Evolutionary conservation across 64 coral and sea anemone genomes (phyloP), one percentile per base, ranked within the genome.

Genomic region (Actinia tenebrosa): DNA sequence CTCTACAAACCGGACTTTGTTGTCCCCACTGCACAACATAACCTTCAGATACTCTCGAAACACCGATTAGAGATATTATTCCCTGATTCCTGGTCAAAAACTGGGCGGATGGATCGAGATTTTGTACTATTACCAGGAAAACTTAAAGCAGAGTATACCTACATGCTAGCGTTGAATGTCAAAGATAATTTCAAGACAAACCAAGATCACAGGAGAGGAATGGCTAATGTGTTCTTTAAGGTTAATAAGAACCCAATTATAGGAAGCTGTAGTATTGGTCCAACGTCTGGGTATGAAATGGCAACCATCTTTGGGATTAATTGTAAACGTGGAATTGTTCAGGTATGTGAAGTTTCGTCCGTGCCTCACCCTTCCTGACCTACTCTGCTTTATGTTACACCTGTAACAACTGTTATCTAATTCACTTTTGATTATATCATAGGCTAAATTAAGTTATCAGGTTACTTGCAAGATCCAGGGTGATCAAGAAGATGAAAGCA

Each of bases 211-310:
- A 85, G 60, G 26, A 55, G 53, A 85, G 83, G 83, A 22, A 85
- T 85, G 83, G 83, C 83, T 4, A 85, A 64, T 85, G 53, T 85
- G 16, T 61, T 85, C 56, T 85, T 85, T 16, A 61, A 85, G 14
- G 83, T 64, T 59, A 63, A 85, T 19, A 55, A 85, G 80, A 59
- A 53, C 60, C 83, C 83, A 10, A 64, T 4, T 9, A 64, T 61
- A 23, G 83, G 56, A 7, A 10, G 56, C 4, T 85, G 50, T 63
- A 44, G 54, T 13, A n/a, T 85, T 26, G 53, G 16, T 9, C 83
- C 83, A 61, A 19, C 7, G 25, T 61, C 83, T 53, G 83, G 83
- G 6, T 43, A 61, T 8, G 83, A 85, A 55, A 59, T 85, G 6
- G 83, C 62, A 9, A 85, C 83, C 18, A 56, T 22, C 18, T 85